Percentiles rank a stretch among this genome's conserved stretches.
Evolutionary conservation across 2,113 vertebrate species (phyloP).

Genomic region (Bungarus multicinctus): DNA sequence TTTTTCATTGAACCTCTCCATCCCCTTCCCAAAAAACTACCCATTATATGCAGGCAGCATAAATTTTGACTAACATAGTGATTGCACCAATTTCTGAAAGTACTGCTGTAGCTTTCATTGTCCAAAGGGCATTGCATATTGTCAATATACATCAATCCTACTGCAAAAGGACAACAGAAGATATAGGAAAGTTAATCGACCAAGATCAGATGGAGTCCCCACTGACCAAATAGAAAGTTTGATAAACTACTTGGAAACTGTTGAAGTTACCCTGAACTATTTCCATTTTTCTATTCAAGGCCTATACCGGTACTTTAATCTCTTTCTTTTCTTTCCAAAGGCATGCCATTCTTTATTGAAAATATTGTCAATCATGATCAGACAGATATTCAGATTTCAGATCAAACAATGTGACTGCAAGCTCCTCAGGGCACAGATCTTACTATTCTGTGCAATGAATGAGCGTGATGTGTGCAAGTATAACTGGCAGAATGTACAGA

Average conservation of each 20-base stretch:
- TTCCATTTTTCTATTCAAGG: not conserved
- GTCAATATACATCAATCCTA: not conserved
- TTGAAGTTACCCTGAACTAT: not conserved
- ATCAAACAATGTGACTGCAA: not conserved
- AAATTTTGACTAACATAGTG: not conserved
- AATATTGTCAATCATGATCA: not conserved
- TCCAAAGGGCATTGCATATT: conserved; percentile 1
- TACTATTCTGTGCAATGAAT: not conserved
- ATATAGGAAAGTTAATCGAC: not conserved
- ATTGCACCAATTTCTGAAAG: not conserved
- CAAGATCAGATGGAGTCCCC: not conserved
- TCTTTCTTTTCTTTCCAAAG: not conserved
- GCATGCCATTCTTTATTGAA: not conserved
- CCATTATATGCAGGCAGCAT: not conserved
- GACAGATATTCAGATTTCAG: not conserved
- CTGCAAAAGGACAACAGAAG: not conserved
- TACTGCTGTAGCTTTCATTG: not conserved
- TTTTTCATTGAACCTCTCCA: not conserved
- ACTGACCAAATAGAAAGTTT: not conserved
- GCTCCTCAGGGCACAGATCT: not conserved
- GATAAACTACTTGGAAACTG: not conserved
- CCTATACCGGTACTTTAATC: not conserved
- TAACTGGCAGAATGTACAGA: not conserved
- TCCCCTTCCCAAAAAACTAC: not conserved
- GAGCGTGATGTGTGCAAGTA: not conserved